phyloP scores from a whole-genome alignment of 2,888 invertebrate species.

The Lasioglossum lativentre region DNA sequence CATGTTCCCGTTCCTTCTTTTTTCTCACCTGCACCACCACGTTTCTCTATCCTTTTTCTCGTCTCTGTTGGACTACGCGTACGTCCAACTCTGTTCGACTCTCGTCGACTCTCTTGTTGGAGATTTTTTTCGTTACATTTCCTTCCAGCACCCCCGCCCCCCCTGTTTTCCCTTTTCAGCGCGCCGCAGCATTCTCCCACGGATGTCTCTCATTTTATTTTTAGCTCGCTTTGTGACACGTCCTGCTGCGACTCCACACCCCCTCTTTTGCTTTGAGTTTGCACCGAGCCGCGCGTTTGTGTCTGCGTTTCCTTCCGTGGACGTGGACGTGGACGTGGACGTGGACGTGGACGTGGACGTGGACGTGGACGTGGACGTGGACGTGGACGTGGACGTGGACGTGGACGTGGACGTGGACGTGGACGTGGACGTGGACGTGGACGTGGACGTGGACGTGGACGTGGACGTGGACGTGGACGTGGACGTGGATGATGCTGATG shows the following conservation, averaged over 20 bases:
- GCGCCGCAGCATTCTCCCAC: neutral
- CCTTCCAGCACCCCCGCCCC: neutral
- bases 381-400: too few species aligned
- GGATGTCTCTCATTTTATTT: conserved; percentile 2
- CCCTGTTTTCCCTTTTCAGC: neutral
- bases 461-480: too few species aligned
- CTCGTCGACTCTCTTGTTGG: neutral
- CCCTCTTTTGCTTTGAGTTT: neutral
- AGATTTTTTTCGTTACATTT: neutral
- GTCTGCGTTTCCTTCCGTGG: neutral
- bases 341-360: too few species aligned
- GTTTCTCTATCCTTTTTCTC: neutral
- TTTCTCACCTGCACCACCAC: neutral
- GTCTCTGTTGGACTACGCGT: neutral
- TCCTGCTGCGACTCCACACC: neutral
- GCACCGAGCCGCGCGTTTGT: neutral
- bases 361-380: too few species aligned
- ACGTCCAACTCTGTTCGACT: neutral
- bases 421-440: too few species aligned
- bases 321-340: too few species aligned
- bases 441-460: too few species aligned
- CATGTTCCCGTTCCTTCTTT: neutral
- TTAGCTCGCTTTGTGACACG: conserved; percentile 3
- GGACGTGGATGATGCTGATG: too few species aligned
- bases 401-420: too few species aligned